These are phyloP conservation scores for Sinodicranocentrus sp. DNA, from an alignment of 2,888 invertebrate genomes.

Conservation along the genomic window DNA sequence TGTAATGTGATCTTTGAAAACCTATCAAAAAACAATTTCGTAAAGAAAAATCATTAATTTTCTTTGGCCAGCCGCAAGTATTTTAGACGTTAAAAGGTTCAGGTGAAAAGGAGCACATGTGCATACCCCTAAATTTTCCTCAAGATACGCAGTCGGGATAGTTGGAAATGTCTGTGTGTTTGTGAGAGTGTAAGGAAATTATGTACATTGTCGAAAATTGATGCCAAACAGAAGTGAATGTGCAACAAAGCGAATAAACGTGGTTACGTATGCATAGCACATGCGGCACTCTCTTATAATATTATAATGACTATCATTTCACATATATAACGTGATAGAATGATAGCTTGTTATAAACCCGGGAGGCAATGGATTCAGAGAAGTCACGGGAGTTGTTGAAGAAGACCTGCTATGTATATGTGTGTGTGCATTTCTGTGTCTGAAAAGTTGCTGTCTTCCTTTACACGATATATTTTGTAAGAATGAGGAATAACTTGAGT, in stretches of 20 bases:
- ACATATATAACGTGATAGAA: too few species aligned
- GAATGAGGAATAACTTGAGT: constrained; percentile 29
- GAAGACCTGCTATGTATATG: neutral
- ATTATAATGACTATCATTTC: neutral
- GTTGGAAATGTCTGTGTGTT: neutral
- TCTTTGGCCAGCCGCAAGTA: too few species aligned
- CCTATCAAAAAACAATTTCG: neutral
- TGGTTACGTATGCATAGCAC: constrained; percentile 42
- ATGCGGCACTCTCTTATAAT: neutral
- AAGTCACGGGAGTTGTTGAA: constrained; percentile 36
- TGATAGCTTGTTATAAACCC: constrained; percentile 29
- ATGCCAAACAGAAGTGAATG: constrained; percentile 46
- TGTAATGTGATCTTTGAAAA: neutral
- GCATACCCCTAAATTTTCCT: neutral
- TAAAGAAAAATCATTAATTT: too few species aligned
- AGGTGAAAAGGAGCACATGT: neutral
- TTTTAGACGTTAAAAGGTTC: too few species aligned
- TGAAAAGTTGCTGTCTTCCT: constrained; percentile 48
- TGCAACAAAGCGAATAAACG: constrained; percentile 50
- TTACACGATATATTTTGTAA: constrained; percentile 16
- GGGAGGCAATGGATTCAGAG: constrained; percentile 38
- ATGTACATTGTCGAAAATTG: constrained; percentile 31
- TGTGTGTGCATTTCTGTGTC: constrained; percentile 18
- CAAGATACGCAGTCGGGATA: neutral
- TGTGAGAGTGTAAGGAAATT: too few species aligned